Base-by-base conservation (phyloP, 2,797 vertebrate species). In the Dipus sagitta region DNA sequence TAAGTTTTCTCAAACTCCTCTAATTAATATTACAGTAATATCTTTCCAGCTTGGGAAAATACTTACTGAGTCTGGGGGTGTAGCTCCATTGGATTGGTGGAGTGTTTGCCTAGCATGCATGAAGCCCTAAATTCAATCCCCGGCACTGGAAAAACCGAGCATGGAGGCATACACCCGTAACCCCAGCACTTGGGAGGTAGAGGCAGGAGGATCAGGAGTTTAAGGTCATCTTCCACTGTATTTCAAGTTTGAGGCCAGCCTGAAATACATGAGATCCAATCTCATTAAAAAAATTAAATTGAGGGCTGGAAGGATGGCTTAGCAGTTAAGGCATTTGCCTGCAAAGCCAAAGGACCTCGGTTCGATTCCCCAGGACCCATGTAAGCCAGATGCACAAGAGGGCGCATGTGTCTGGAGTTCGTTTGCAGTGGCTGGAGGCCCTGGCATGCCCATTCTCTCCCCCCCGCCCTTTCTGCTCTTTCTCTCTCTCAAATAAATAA, bases 1-100 rank as follows among this genome's bases (percentile, higher is more conserved):
- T 32, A 78, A 82, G 11, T 26, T 90, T 82, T 89, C 85, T 84
- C 64, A 83, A 75, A 60, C 20, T 30, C n/a, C 21, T 79, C 65
- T 60, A 64, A 58, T 17, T 24, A 68, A 30, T 76, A 30, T 34
- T 91, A 30, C 88, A 58, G 65, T 81, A 74, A 28, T 65, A 42
- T 76, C 64, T 87, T 72, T 80, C 79, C 68, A 80, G 15, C 11
- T 28, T 58, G 72, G 71, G 13, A 30, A 72, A 65, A 52, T 47
- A 38, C 72, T 28, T n/a, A 34, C 15, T 77, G 15, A 65, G 32
- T 2, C 21, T 34, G 21, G 42, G 75, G 68, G 4, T 32, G 68
- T 71, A 71, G 26, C 26, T 13, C 28, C 28, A 28, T 14, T 68
- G 65, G 28, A 28, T 30, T 68, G 65, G 28, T 26, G 30, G n/a